phyloP scores from a whole-genome alignment of 1,140 invertebrate species.

The Asbolus verrucosus region DNA sequence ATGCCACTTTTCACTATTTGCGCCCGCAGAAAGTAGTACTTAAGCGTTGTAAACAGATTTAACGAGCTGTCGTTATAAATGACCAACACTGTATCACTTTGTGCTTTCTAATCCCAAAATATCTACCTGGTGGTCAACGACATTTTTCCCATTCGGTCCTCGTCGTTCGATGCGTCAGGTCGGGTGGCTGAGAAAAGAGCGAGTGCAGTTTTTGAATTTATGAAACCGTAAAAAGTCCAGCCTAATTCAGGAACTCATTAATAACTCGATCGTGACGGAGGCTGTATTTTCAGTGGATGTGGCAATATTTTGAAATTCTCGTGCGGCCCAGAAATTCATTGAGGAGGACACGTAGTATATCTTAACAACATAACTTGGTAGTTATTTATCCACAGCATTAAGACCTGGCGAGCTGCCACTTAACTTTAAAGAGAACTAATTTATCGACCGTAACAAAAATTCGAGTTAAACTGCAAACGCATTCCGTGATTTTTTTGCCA shows the following conservation, averaged over 20 bases:
- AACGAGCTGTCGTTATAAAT: slow-evolving; percentile 9
- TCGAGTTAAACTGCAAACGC: slow-evolving; percentile 51
- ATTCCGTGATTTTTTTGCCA: slow-evolving; percentile 46
- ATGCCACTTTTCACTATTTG: slow-evolving; percentile 31
- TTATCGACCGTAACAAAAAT: slow-evolving; percentile 57
- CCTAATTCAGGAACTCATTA: slow-evolving; percentile 27
- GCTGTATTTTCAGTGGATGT: slow-evolving; percentile 39
- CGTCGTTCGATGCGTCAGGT: no score
- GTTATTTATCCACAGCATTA: slow-evolving; percentile 58
- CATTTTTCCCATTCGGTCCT: no score
- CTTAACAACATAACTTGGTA: slow-evolving; percentile 52
- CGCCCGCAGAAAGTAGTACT: slow-evolving; percentile 5
- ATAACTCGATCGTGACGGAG: slow-evolving; percentile 25
- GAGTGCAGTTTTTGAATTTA: neutral
- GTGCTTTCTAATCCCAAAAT: neutral
- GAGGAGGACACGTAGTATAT: slow-evolving; percentile 47
- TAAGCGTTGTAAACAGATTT: neutral
- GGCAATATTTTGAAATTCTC: slow-evolving; percentile 42
- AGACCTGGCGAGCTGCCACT: slow-evolving; percentile 55
- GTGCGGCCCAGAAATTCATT: slow-evolving; percentile 47
- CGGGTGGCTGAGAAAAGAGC: slow-evolving; percentile 2
- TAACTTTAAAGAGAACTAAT: slow-evolving; percentile 47
- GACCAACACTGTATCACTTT: neutral
- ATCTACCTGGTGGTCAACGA: no score
- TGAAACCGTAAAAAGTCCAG: slow-evolving; percentile 21